Evolutionary conservation across 2,888 invertebrate species (phyloP).

Genomic region (Drosophila fulvimacula): DNA sequence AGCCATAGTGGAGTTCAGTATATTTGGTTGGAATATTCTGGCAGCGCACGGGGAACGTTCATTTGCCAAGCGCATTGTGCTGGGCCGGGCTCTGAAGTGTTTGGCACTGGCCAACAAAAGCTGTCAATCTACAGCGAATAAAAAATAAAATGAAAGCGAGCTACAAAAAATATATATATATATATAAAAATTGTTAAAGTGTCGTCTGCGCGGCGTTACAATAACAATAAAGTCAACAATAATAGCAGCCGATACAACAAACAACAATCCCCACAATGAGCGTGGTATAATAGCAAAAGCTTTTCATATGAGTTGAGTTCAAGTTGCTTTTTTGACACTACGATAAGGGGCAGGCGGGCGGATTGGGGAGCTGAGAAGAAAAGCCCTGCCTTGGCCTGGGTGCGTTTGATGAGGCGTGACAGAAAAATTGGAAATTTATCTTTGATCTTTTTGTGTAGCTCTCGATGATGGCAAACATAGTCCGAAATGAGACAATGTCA

Average conservation of each 20-base stretch:
- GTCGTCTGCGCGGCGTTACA: constrained; percentile 71
- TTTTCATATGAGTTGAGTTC: constrained; percentile 72
- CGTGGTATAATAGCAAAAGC: constrained; percentile 69
- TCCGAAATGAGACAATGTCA: constrained; percentile 51
- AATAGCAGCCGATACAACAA: constrained; percentile 57
- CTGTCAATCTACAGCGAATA: constrained; percentile 60
- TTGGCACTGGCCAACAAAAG: constrained; percentile 73
- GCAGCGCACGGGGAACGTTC: constrained; percentile 51
- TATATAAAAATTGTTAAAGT: constrained; percentile 65
- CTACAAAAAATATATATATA: constrained; percentile 16
- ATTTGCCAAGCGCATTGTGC: constrained; percentile 67
- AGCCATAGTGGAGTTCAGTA: constrained; percentile 13
- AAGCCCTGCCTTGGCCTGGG: constrained; percentile 16
- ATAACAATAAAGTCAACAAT: constrained; percentile 74
- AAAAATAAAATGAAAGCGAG: constrained; percentile 10
- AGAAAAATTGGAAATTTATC: constrained; percentile 78
- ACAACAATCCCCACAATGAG: constrained; percentile 58
- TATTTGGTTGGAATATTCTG: constrained; percentile 35
- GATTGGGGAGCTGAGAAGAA: not conserved
- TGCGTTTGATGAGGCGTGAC: constrained; percentile 74
- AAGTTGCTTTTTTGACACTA: constrained; percentile 32
- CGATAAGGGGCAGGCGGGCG: not conserved
- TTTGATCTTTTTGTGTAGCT: constrained; percentile 76
- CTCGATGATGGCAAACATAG: constrained; percentile 60
- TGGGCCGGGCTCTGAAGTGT: constrained; percentile 65